These are phyloP conservation scores for Phymastichus coffea DNA, from an alignment of 1,140 invertebrate genomes.

Conservation along the genomic window DNA sequence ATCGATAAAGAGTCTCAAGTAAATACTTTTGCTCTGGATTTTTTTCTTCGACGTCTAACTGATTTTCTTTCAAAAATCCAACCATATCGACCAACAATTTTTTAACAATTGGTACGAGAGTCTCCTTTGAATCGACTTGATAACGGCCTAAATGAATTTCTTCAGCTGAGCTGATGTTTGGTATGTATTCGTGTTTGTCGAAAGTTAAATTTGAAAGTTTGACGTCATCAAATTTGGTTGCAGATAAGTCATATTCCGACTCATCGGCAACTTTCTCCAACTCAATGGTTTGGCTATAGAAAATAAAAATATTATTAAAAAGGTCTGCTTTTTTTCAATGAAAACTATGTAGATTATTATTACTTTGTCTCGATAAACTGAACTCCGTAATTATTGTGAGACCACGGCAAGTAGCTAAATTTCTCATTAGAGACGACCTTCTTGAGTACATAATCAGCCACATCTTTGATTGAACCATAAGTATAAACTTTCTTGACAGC, in stretches of 20 bases:
- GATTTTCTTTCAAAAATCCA: constrained; percentile 47
- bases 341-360: constrained; percentile 3
- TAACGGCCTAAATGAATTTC: constrained; percentile 36
- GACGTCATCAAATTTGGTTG: no score
- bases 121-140: constrained; percentile 34
- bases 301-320: constrained; percentile 9
- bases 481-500: constrained; percentile 38
- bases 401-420: constrained; percentile 49
- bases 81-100: constrained; percentile 43
- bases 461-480: no score
- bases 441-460: constrained; percentile 40
- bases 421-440: constrained; percentile 39
- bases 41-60: constrained; percentile 41
- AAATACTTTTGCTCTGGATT: constrained; percentile 45
- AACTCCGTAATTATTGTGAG: constrained; percentile 38
- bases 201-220: no score
- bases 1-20: constrained; percentile 43
- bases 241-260: constrained; percentile 19
- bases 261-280: constrained; percentile 34
- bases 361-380: constrained; percentile 49
- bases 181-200: constrained; percentile 20
- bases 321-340: not conserved
- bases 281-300: constrained; percentile 47
- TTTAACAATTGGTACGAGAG: constrained; percentile 39
- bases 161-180: not conserved